Conservation (phyloP, 1,140 invertebrate species). For the Drosophila tsacasi region DNA sequence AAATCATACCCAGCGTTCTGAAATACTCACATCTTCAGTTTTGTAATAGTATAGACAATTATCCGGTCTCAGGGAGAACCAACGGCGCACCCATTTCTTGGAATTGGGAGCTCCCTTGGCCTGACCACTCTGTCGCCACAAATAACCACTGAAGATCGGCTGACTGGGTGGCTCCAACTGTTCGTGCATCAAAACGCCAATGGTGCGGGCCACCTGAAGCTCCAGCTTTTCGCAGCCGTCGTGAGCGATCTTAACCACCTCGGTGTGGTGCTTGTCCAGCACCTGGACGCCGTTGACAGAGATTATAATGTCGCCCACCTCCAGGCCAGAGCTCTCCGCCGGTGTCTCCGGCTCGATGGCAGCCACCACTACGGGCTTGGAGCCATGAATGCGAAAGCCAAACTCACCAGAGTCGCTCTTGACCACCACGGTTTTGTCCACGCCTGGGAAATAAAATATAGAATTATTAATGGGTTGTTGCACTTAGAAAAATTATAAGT, state of each 20-base stretch:
- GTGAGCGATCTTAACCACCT: slow-evolving; percentile 97
- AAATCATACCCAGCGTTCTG: not conserved
- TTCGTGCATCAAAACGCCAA: slow-evolving; percentile 90
- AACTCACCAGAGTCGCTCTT: slow-evolving; percentile 94
- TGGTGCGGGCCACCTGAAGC: slow-evolving; percentile 94
- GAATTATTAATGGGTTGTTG: slow-evolving; percentile 26
- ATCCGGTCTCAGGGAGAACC: slow-evolving; percentile 96
- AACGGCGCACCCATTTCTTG: slow-evolving; percentile 94
- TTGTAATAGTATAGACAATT: slow-evolving; percentile 98
- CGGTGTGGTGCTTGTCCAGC: slow-evolving; percentile 95
- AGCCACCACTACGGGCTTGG: slow-evolving; percentile 97
- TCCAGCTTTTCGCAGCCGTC: slow-evolving; percentile 93
- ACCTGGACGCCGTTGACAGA: slow-evolving; percentile 96
- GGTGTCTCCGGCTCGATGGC: slow-evolving; percentile 96
- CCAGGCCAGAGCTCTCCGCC: slow-evolving; percentile 94
- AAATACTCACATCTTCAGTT: slow-evolving; percentile 90
- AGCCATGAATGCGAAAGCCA: slow-evolving; percentile 97
- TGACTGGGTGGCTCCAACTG: slow-evolving; percentile 87
- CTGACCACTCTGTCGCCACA: slow-evolving; percentile 90
- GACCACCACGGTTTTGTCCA: slow-evolving; percentile 94
- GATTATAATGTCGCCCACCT: slow-evolving; percentile 97
- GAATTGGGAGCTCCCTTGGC: slow-evolving; percentile 86
- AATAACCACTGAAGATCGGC: slow-evolving; percentile 91
- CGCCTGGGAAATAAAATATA: slow-evolving; percentile 88
- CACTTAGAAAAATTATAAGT: no score